Evolutionary conservation across 2,113 vertebrate genomes (phyloP), one percentile per base, ranked within the genome.

Genomic region (Syrmaticus mikado): DNA sequence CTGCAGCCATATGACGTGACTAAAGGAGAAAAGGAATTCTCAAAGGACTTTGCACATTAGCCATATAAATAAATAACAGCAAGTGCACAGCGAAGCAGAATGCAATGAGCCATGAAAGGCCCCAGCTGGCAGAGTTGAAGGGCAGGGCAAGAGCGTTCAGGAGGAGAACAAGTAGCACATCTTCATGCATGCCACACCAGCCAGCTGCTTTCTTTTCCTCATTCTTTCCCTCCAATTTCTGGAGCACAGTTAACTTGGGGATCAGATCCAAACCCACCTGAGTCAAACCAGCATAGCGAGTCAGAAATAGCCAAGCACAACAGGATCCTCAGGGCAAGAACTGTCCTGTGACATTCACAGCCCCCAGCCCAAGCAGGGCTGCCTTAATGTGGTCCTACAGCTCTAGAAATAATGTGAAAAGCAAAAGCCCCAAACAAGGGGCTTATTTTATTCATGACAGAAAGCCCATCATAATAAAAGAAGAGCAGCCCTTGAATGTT

Each of bases 91-190:
- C 91, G 90, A 77, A 92, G 94, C 92, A 93, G 82, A 81, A 81
- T 72, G 94, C 93, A 95, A 94, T 36, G 89, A 96, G 91, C 87
- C 89, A 8, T 94, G 95, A 90, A 94, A 52, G 67, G 65, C 46
- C n/a, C 82, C 57, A 79, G 82, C 91, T 94, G 87, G 90, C 89
- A 92, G 94, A 81, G 95, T 92, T 95, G 92, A 95, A 96, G 94
- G 94, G 74, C 94, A 96, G 94, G 92, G 73, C 96, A 96, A 96
- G 95, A 75, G 61, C 86, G 4, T 48, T 82, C 17, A 48, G 77
- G 66, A 85, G 75, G 48, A 86, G 78, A 92, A 68, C 1, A 8
- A 89, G 30, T 28, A 5, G 87, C 87, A 83, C 2, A 5, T 70
- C 89, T 92, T 85, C 82, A 38, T 11, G 41, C 2, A 2, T 8